Base-by-base conservation (phyloP, 2,113 vertebrate genomes). In the Stigmatopora argus region DNA sequence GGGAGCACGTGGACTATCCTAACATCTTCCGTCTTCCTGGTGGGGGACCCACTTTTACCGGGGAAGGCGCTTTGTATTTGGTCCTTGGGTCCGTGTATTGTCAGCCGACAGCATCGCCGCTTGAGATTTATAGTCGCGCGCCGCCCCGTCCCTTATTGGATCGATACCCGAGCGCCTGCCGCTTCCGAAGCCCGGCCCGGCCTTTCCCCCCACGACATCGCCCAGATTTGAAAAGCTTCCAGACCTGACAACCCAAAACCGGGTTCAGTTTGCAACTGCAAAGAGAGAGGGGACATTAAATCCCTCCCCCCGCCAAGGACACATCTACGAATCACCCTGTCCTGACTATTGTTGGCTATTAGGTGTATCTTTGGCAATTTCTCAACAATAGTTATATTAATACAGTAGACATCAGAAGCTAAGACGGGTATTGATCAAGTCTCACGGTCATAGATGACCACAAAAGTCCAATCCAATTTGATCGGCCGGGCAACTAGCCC, bases 161-260 rank as follows among this genome's bases (percentile, higher is more conserved):
- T 87, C 83, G 80, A 82, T 80, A 78, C 79, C 64, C 81, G 72
- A 76, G 78, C 73, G 70, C 69, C 52, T 0, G 19, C 70, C 65
- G 78, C 80, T 85, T 82, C 85, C 82, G 85, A 88, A 38, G 4
- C 4, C 35, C 35, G 35, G n/a, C n/a, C 35, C 0, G 35, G 35
- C 35, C 35, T 38, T 38, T 38, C 7, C 7, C 35, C 7, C 35
- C 35, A 38, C 35, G 35, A 38, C 35, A 38, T n/a, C 35, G 35
- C 35, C 4, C 35, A 7, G 81, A 85, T 85, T 86, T 86, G 84
- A 78, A 83, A 86, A 85, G 86, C 86, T 85, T 85, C 79, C 14
- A 79, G 70, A 71, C 72, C 72, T 79, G 83, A 81, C 38, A 41
- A 7, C 7, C 38, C 78, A 21, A 83, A 82, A 88, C 70, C 49